A percentile compares a stretch with the other conserved stretches of the same genome.
phyloP scores from a whole-genome alignment of 2,888 invertebrate species.

The Adineta ricciae region DNA sequence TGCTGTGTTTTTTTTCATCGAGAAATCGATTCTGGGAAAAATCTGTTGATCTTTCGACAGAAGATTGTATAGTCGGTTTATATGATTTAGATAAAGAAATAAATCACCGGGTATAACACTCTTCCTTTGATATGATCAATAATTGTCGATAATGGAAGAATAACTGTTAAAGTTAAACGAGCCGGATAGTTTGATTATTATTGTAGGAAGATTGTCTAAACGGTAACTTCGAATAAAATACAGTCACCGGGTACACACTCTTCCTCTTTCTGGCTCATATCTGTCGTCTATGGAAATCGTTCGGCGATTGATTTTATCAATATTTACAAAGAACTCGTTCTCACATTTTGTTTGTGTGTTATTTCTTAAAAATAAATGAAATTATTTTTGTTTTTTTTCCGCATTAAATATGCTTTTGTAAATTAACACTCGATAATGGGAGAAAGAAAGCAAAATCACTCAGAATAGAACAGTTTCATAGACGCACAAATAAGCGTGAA shows the following conservation, averaged over 20 bases:
- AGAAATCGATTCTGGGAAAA: too few relatives aligned
- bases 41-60: neutral
- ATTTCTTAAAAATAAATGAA: neutral
- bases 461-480: neutral
- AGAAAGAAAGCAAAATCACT: too few relatives aligned
- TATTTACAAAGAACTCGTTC: too few relatives aligned
- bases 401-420: neutral
- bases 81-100: neutral
- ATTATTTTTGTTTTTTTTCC: neutral
- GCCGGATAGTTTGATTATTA: neutral
- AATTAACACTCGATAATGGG: too few relatives aligned
- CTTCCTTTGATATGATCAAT: neutral
- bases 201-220: slow-evolving; percentile 5
- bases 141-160: neutral
- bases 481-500: neutral
- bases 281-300: neutral
- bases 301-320: too few relatives aligned
- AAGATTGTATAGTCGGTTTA: neutral
- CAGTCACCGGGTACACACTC: slow-evolving; percentile 18
- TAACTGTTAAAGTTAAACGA: neutral
- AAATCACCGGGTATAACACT: slow-evolving; percentile 15
- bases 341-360: neutral
- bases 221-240: neutral
- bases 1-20: neutral
- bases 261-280: slow-evolving; percentile 9